These are phyloP conservation scores for Drosophila oshimai DNA, from an alignment of 1,140 invertebrate genomes.

Conservation along the genomic window DNA sequence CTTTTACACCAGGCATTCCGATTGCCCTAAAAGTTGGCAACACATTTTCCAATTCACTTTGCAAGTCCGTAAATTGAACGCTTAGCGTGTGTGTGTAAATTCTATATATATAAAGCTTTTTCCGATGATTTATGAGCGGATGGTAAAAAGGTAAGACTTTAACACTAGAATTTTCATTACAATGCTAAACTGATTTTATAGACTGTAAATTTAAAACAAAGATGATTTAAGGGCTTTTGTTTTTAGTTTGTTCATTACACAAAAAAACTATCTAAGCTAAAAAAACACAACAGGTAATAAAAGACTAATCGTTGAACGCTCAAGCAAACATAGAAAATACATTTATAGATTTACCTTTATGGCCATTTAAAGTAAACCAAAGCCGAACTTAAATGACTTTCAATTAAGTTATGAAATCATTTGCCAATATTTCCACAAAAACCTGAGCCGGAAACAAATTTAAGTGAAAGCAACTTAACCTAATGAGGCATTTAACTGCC, in stretches of 20 bases:
- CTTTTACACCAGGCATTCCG: conserved; percentile 11
- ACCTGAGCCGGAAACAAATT: conserved; percentile 4
- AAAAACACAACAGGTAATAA: too few species aligned
- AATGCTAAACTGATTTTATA: too few species aligned
- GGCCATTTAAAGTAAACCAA: not conserved
- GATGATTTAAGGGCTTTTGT: too few species aligned
- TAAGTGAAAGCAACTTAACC: conserved; percentile 36
- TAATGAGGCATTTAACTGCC: conserved; percentile 65
- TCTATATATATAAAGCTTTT: not conserved
- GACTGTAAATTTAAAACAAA: too few species aligned
- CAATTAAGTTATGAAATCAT: conserved; percentile 18
- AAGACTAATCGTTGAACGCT: too few species aligned
- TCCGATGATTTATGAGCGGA: conserved; percentile 20
- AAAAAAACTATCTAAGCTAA: too few species aligned
- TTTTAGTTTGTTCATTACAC: too few species aligned
- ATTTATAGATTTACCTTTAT: too few species aligned
- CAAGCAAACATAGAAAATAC: too few species aligned
- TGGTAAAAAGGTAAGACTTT: not conserved
- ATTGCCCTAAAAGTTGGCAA: conserved; percentile 14
- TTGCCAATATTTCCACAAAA: conserved; percentile 8
- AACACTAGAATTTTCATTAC: not conserved
- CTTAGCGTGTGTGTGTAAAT: not conserved
- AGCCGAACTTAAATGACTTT: not conserved
- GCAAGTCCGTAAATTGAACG: conserved; percentile 30
- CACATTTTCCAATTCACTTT: conserved; percentile 41